Conservation (phyloP, 2,797 vertebrate species). For the Acipenser oxyrinchus region DNA sequence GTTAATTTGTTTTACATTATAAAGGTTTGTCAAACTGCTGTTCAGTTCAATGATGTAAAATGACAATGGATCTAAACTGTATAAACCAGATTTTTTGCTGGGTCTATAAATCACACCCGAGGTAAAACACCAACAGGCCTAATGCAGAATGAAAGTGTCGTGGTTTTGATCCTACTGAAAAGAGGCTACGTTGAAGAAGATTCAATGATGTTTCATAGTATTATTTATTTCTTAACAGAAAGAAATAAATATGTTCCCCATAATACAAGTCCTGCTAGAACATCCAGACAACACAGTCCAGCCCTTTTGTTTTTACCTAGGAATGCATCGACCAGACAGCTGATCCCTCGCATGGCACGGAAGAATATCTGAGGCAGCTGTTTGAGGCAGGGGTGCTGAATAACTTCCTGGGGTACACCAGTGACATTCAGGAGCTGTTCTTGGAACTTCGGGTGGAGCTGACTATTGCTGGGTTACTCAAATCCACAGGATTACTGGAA, state of each 20-base stretch:
- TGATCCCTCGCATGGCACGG: conserved; percentile 82
- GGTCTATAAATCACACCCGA: too few relatives aligned
- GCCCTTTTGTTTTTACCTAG: conserved; percentile 59
- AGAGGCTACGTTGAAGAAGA: not conserved
- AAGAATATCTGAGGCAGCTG: conserved; percentile 86
- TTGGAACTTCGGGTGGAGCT: conserved; percentile 86
- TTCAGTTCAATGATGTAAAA: too few relatives aligned
- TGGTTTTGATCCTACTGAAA: too few relatives aligned
- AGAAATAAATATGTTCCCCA: not conserved
- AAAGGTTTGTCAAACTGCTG: too few relatives aligned
- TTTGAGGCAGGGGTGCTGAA: conserved; percentile 86
- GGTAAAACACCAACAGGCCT: too few relatives aligned
- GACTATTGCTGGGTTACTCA: conserved; percentile 82
- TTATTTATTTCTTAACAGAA: too few relatives aligned
- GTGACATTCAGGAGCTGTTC: conserved; percentile 83
- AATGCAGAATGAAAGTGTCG: too few relatives aligned
- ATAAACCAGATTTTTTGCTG: too few relatives aligned
- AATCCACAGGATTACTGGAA: conserved; percentile 83
- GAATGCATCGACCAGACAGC: conserved; percentile 84
- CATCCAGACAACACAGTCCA: not conserved
- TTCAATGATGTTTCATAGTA: not conserved
- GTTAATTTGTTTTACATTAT: too few relatives aligned
- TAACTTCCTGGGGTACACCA: conserved; percentile 83
- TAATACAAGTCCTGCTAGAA: not conserved
- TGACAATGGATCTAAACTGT: too few relatives aligned